Evolutionary conservation across 2,113 vertebrate genomes (phyloP).

Genomic region (Cynopterus brachyotis): DNA sequence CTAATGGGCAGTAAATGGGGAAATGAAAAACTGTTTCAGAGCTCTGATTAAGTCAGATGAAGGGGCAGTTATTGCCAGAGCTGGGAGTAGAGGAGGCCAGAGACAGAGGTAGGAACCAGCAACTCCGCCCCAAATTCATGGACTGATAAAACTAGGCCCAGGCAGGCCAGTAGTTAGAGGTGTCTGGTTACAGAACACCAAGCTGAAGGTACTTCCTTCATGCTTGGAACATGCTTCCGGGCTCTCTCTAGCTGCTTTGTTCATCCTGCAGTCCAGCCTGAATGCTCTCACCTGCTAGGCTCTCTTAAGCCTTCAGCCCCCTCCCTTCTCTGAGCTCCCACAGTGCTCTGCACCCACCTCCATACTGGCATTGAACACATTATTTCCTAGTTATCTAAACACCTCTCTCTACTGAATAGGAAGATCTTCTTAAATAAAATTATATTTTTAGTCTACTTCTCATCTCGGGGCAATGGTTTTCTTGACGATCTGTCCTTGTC

Average conservation of each 20-base stretch:
- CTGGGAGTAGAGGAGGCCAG: background rate
- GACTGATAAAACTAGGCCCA: background rate
- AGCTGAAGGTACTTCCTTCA: background rate
- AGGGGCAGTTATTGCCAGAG: background rate
- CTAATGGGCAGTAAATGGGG: slow-evolving; percentile 25
- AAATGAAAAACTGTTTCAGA: slow-evolving; percentile 23
- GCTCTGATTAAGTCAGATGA: slow-evolving; percentile 19
- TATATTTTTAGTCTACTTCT: background rate
- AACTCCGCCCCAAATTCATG: background rate
- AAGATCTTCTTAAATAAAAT: slow-evolving; percentile 26
- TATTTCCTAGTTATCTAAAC: background rate
- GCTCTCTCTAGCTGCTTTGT: background rate
- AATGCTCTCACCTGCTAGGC: background rate
- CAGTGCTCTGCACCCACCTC: background rate
- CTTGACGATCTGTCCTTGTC: background rate
- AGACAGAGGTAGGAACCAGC: background rate
- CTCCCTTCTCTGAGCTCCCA: background rate
- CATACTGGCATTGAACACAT: background rate
- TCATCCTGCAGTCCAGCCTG: background rate
- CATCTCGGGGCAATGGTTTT: background rate
- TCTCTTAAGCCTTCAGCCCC: background rate
- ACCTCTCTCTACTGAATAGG: background rate
- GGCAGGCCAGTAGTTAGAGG: background rate
- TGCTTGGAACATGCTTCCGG: background rate
- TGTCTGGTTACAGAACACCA: background rate